A percentile compares a stretch with the other conserved stretches of the same genome.
Evolutionary conservation across 1,140 invertebrate species (phyloP).

Genomic region (Choristoneura fumiferana): DNA sequence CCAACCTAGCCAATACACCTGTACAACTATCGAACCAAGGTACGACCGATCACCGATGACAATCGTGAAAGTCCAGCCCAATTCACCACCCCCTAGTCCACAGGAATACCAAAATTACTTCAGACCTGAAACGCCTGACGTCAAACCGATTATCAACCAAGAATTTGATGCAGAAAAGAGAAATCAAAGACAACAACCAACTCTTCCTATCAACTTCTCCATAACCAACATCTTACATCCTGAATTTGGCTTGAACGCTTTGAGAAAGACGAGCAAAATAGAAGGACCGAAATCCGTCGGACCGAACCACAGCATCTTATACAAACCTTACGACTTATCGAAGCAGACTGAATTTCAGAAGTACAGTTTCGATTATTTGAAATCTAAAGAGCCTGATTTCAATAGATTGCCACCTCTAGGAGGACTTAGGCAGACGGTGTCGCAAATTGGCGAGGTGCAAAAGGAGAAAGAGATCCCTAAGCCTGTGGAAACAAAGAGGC

Average conservation of each 20-base stretch:
- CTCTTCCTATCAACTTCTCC: constrained; percentile 60
- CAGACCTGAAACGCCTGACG: constrained; percentile 60
- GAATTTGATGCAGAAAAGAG: constrained; percentile 49
- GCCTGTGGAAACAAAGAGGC: constrained; percentile 53
- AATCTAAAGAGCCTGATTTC: constrained; percentile 56
- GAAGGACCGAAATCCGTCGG: constrained; percentile 68
- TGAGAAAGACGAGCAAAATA: constrained; percentile 66
- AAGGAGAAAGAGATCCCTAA: constrained; percentile 57
- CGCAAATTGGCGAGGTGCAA: constrained; percentile 79
- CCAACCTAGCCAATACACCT: constrained; percentile 62
- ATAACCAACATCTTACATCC: constrained; percentile 72
- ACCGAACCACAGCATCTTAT: constrained; percentile 66
- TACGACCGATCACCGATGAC: constrained; percentile 54
- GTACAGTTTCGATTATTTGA: constrained; percentile 59
- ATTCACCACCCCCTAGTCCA: constrained; percentile 61
- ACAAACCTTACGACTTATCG: constrained; percentile 72
- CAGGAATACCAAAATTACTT: constrained; percentile 62
- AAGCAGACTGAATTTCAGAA: constrained; percentile 47
- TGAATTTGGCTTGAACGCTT: constrained; percentile 69
- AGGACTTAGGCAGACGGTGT: constrained; percentile 80
- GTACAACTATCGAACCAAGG: constrained; percentile 61
- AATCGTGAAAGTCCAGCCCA: constrained; percentile 60
- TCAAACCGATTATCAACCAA: constrained; percentile 51
- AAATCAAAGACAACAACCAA: constrained; percentile 39
- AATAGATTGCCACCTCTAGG: constrained; percentile 75